Evolutionary conservation across 2,113 vertebrate genomes (phyloP), one percentile per base, ranked within the genome.

Genomic region (Amblyopsis rosae): DNA sequence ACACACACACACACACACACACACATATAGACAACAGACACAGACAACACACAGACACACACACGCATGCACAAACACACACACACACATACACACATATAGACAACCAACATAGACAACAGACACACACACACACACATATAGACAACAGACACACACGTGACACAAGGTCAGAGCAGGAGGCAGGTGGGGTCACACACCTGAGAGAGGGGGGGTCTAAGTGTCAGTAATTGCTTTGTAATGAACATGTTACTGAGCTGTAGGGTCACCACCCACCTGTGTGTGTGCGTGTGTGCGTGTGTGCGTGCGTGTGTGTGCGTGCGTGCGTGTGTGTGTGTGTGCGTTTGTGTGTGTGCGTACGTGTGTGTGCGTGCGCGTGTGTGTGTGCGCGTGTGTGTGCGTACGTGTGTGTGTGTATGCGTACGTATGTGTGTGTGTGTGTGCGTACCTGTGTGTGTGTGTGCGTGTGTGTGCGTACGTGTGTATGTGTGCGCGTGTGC

Each of bases 161-260:
- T 41, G 73, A 85, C 82, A 79, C 83, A 67, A 73, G 65, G 86
- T 82, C 82, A 76, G 76, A 83, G 81, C 67, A 80, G 79, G 15
- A 67, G 83, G 82, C 73, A 83, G 75, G 15, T 46, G 60, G 48
- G 17, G 9, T 62, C n/a, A 55, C 65, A 72, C 70, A 74, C 76
- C 80, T 86, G 70, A 87, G 78, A 67, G 73, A 62, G 80, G 86
- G 85, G 79, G 79, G 76, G 72, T 73, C 67, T 90, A 90, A 90
- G 87, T 86, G 86, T 89, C 72, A 84, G 89, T 90, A 92, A 90
- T 88, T 91, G 86, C 68, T 67, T 87, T 84, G 84, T 90, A 90
- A 92, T 88, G 88, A 93, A 90, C 84, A 90, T 83, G 89, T 91
- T 90, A 91, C 82, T 84, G 85, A 86, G 82, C 79, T 59, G 68